A percentile compares a stretch with the other conserved stretches of the same genome.
Evolutionary conservation across 2,888 invertebrate genomes (phyloP).

Genomic region (Apamea anceps): DNA sequence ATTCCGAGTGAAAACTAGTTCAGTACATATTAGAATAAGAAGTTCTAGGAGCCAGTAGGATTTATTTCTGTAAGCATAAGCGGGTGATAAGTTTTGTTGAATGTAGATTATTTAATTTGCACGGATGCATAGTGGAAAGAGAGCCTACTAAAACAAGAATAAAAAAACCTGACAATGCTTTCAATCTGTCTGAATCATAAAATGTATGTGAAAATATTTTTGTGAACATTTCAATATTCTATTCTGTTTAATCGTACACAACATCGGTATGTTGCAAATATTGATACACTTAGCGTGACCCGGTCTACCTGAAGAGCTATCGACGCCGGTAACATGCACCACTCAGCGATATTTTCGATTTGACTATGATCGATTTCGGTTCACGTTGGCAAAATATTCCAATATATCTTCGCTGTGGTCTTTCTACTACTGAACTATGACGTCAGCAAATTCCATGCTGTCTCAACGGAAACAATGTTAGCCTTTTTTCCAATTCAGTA

Average conservation of each 20-base stretch:
- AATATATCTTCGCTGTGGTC: conserved; percentile 6
- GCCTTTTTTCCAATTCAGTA: background rate
- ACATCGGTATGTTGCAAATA: conserved; percentile 3
- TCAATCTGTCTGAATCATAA: background rate
- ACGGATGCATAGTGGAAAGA: background rate
- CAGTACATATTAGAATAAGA: background rate
- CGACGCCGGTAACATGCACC: conserved; percentile 16
- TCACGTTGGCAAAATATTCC: conserved; percentile 38
- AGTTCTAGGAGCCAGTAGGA: background rate
- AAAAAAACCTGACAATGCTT: background rate
- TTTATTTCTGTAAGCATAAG: background rate
- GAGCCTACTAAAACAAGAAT: background rate
- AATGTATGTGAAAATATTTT: too few relatives aligned
- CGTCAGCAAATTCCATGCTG: conserved; percentile 8
- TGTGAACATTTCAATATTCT: too few relatives aligned
- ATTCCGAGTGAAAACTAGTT: background rate
- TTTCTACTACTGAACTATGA: background rate
- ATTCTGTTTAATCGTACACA: background rate
- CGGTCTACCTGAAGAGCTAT: conserved; percentile 28
- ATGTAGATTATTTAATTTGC: background rate
- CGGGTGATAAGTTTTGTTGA: too few relatives aligned
- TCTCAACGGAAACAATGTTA: background rate
- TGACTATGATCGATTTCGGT: conserved; percentile 26
- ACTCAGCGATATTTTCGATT: conserved; percentile 53
- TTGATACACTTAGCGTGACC: conserved; percentile 19